Percentiles rank a stretch among this genome's conserved stretches.
phyloP scores from a whole-genome alignment of 2,888 invertebrate species.

The Philonicus albiceps region DNA sequence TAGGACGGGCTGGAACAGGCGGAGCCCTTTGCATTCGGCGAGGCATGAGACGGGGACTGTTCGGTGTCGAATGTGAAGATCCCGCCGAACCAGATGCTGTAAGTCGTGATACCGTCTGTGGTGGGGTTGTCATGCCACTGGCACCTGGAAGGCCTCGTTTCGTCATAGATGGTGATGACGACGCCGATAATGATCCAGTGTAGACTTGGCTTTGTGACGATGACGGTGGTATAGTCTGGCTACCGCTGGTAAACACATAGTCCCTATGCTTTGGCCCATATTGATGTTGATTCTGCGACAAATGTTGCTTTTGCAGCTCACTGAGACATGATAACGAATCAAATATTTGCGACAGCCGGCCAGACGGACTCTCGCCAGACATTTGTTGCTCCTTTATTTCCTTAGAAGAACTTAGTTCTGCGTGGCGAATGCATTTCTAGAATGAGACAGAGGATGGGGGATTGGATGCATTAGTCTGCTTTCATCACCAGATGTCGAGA shows the following conservation, averaged over 20 bases:
- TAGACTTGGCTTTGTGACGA: constrained; percentile 53
- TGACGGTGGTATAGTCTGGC: constrained; percentile 61
- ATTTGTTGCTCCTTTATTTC: constrained; percentile 58
- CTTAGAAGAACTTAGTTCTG: background rate
- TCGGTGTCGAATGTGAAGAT: constrained; percentile 71
- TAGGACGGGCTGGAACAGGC: constrained; percentile 59
- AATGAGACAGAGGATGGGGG: background rate
- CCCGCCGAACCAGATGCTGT: background rate
- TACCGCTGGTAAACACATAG: constrained; percentile 12
- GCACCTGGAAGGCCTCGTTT: constrained; percentile 56
- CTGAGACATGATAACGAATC: constrained; percentile 81
- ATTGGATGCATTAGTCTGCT: background rate
- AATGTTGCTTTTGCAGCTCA: constrained; percentile 68
- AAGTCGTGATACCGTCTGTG: background rate
- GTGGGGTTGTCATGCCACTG: background rate
- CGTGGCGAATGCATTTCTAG: constrained; percentile 26
- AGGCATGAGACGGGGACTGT: constrained; percentile 76
- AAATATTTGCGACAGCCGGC: constrained; percentile 82
- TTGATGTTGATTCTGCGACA: constrained; percentile 46
- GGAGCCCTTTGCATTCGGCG: constrained; percentile 65
- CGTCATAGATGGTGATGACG: constrained; percentile 58
- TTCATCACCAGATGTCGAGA: background rate
- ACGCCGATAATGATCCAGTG: constrained; percentile 52
- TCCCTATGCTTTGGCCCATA: background rate
- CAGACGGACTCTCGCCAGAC: constrained; percentile 73